Evolutionary conservation across 1,140 invertebrate species (phyloP).

Genomic region (Drosophila jambulina): DNA sequence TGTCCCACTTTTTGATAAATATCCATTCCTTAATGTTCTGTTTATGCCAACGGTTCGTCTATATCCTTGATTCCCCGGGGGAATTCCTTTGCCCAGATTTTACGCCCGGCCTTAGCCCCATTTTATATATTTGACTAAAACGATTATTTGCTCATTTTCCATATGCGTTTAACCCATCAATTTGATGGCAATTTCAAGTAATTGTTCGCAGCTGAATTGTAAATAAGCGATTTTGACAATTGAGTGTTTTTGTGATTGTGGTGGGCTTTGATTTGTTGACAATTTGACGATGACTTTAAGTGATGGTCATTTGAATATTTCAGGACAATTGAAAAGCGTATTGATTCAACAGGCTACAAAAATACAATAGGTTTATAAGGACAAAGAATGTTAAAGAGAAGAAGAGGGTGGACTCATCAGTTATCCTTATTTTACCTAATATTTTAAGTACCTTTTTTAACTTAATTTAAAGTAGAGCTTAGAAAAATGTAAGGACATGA

Average conservation of each 20-base stretch:
- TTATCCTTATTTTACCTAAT: too few species aligned
- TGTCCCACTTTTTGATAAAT: conserved; percentile 68
- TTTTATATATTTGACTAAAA: conserved; percentile 61
- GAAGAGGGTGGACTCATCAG: background rate
- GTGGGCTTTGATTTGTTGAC: conserved; percentile 26
- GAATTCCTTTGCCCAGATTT: conserved; percentile 43
- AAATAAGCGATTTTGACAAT: conserved; percentile 55
- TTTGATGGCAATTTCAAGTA: conserved; percentile 58
- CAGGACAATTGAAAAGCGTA: conserved; percentile 13
- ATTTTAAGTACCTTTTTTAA: too few species aligned
- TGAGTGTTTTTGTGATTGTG: conserved; percentile 14
- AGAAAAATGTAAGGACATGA: too few species aligned
- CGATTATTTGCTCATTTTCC: conserved; percentile 76
- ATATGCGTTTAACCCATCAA: conserved; percentile 47
- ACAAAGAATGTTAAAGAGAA: background rate
- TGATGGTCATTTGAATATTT: conserved; percentile 33
- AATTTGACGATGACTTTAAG: conserved; percentile 16
- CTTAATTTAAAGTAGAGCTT: too few species aligned
- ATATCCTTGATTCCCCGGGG: conserved; percentile 44
- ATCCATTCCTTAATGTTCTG: conserved; percentile 75
- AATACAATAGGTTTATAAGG: background rate
- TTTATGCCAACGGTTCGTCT: conserved; percentile 62
- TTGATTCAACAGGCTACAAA: conserved; percentile 21
- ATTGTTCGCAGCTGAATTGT: conserved; percentile 67
- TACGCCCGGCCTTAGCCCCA: conserved; percentile 27